phyloP scores from a whole-genome alignment of 1,140 invertebrate species.

The Brachionus calyciflorus region DNA sequence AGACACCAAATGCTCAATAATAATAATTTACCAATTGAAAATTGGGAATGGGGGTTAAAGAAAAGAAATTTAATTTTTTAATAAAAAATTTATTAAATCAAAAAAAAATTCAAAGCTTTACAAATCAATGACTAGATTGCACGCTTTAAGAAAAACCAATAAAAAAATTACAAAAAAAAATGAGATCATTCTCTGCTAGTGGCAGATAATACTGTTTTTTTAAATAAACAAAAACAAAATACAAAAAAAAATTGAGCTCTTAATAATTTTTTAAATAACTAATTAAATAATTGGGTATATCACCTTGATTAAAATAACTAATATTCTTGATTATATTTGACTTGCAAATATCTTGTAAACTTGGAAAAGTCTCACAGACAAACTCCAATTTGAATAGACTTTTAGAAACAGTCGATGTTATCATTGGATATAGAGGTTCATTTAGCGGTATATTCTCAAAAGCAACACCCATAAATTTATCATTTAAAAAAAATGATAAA shows the following conservation, averaged over 20 bases:
- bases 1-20: too few relatives aligned
- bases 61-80: neutral
- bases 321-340: neutral
- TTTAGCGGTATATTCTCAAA: neutral
- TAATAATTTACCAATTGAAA: too few relatives aligned
- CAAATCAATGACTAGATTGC: slow-evolving; percentile 17
- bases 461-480: slow-evolving; percentile 25
- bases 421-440: slow-evolving; percentile 3
- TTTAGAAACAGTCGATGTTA: slow-evolving; percentile 5
- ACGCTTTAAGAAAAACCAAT: neutral
- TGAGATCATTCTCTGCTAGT: slow-evolving; percentile 7
- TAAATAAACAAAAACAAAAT: neutral
- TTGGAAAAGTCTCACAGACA: slow-evolving; percentile 13
- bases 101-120: slow-evolving; percentile 3
- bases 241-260: neutral
- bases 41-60: neutral
- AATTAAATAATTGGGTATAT: neutral
- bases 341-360: slow-evolving; percentile 20
- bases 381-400: neutral
- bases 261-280: neutral
- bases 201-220: neutral
- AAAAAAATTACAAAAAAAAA: neutral
- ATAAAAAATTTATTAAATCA: neutral
- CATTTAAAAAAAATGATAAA: slow-evolving; percentile 3
- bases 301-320: neutral